Percentiles rank a stretch among this genome's conserved stretches.
These are phyloP conservation scores for Pungitius pungitius DNA, from an alignment of 2,113 vertebrate species.

Conservation along the genomic window DNA sequence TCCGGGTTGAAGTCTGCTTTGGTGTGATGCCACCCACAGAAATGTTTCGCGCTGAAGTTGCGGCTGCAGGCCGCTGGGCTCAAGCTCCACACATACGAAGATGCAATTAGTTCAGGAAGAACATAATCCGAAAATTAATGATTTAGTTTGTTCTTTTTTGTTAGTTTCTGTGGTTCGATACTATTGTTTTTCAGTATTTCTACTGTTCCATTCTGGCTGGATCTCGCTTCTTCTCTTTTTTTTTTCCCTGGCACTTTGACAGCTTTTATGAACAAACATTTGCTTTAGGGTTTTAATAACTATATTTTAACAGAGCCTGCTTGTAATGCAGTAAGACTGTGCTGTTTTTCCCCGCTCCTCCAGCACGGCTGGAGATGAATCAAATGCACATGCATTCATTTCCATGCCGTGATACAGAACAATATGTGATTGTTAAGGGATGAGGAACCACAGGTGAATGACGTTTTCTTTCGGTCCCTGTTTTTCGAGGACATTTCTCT, in stretches of 20 bases:
- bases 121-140: neutral
- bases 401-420: neutral
- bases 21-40: constrained; percentile 9
- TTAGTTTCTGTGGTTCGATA: neutral
- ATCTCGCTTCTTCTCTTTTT: neutral
- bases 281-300: constrained; percentile 39
- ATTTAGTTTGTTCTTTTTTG: neutral
- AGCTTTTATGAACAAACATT: constrained; percentile 20
- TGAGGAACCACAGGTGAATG: neutral
- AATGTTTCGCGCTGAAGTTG: neutral
- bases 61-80: neutral
- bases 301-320: constrained; percentile 41
- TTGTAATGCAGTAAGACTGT: neutral
- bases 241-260: constrained; percentile 3
- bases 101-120: neutral
- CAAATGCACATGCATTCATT: constrained; percentile 18
- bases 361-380: neutral
- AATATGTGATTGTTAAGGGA: neutral
- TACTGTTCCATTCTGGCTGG: neutral
- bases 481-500: constrained; percentile 5
- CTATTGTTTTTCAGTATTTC: neutral
- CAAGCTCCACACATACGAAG: neutral
- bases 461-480: neutral
- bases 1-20: constrained; percentile 30
- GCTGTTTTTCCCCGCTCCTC: neutral